Evolutionary conservation across 2,888 invertebrate genomes (phyloP).

Genomic region (Ophion slaviceki): DNA sequence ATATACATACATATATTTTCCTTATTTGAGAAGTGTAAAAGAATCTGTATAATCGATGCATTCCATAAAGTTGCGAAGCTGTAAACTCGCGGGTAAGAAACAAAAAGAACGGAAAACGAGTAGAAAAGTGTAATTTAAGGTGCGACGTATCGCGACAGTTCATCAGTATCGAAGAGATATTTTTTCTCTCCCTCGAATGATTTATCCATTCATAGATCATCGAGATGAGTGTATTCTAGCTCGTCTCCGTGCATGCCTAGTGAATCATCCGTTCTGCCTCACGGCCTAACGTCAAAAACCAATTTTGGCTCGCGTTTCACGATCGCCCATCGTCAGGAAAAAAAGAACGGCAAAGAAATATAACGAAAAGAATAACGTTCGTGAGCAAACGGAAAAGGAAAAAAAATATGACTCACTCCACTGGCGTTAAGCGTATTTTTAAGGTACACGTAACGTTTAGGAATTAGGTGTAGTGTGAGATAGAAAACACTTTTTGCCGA

Average conservation of each 20-base stretch:
- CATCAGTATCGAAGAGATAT: background rate
- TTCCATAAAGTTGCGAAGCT: conserved; percentile 49
- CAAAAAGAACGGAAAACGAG: background rate
- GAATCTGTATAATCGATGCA: conserved; percentile 46
- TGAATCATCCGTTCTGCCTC: conserved; percentile 32
- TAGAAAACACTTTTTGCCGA: conserved; percentile 56
- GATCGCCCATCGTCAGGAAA: background rate
- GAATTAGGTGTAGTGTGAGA: conserved; percentile 45
- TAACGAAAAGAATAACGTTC: conserved; percentile 7
- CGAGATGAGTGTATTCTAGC: conserved; percentile 26
- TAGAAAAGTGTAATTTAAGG: conserved; percentile 13
- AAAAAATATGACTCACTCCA: conserved; percentile 30
- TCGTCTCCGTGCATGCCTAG: conserved; percentile 41
- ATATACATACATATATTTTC: conserved; percentile 44
- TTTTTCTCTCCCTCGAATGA: conserved; percentile 25
- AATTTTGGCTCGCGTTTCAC: background rate
- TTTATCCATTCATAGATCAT: conserved; percentile 39
- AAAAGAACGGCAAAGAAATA: background rate
- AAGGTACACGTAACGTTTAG: conserved; percentile 54
- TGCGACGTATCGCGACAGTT: conserved; percentile 8
- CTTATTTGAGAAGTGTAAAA: conserved; percentile 40
- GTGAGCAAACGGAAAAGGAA: background rate
- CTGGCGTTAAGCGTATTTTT: conserved; percentile 57
- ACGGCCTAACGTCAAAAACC: conserved; percentile 49
- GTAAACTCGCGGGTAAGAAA: conserved; percentile 21